phyloP scores from a whole-genome alignment of 2,113 vertebrate genomes.

The Antechinus stuartii region DNA sequence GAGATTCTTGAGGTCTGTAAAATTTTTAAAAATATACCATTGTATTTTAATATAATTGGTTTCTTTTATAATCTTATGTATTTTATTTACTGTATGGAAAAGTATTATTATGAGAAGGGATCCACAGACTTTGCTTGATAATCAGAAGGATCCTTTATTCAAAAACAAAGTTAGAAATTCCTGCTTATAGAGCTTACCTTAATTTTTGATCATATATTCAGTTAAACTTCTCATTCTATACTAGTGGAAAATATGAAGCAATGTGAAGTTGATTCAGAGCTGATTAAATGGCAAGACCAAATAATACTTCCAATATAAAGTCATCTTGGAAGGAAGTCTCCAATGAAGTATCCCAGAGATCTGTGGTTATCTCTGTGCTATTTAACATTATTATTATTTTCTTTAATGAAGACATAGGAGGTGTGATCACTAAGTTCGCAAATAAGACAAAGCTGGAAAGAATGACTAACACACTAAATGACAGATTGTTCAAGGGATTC shows the following conservation, averaged over 20 bases:
- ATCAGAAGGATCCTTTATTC: too few species aligned
- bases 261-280: background rate
- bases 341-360: background rate
- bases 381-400: background rate
- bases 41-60: background rate
- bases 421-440: background rate
- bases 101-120: background rate
- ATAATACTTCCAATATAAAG: background rate
- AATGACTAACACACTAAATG: background rate
- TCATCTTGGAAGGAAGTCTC: background rate
- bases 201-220: background rate
- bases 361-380: background rate
- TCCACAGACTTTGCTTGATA: too few species aligned
- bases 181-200: background rate
- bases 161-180: background rate
- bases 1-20: background rate
- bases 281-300: background rate
- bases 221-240: background rate
- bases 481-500: background rate
- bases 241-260: background rate
- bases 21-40: background rate
- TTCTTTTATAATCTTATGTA: background rate
- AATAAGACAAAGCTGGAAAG: background rate
- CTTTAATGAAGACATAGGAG: too few species aligned
- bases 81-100: background rate